Evolutionary conservation across 2,797 vertebrate genomes (phyloP).

Genomic region (Catostomus latipinnis): DNA sequence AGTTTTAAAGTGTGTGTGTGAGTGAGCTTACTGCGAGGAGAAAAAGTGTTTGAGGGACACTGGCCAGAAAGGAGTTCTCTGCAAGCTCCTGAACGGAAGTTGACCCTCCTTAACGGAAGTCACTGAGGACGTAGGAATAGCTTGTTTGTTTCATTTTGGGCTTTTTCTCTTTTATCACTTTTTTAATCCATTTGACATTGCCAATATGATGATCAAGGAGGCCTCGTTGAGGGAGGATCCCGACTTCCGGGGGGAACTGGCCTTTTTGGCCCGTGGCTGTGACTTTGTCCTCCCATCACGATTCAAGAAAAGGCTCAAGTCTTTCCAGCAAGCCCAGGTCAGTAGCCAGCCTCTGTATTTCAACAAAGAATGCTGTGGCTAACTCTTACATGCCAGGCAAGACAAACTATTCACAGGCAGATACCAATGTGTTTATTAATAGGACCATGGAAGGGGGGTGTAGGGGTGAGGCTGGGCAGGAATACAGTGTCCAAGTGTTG

Average conservation of each 20-base stretch:
- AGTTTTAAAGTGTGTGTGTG: conserved; percentile 53
- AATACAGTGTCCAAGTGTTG: conserved; percentile 89
- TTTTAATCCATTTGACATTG: conserved; percentile 46
- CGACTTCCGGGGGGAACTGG: conserved; percentile 96
- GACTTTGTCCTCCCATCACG: conserved; percentile 98
- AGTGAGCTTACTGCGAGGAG: conserved; percentile 34
- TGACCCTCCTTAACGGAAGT: conserved; percentile 38
- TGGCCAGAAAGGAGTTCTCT: conserved; percentile 37
- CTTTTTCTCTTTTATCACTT: conserved; percentile 35
- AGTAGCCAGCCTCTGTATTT: conserved; percentile 68
- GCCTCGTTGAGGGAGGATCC: conserved; percentile 94
- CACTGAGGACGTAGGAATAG: conserved; percentile 45
- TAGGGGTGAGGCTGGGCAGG: conserved; percentile 68
- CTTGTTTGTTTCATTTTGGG: conserved; percentile 32
- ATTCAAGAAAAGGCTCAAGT: conserved; percentile 98
- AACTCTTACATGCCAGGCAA: conserved; percentile 74
- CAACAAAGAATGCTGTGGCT: conserved; percentile 44
- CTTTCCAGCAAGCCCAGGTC: conserved; percentile 98
- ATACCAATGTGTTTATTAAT: conserved; percentile 94
- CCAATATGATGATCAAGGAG: conserved; percentile 98
- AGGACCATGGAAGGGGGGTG: conserved; percentile 69
- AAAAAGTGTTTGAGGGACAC: conserved; percentile 32
- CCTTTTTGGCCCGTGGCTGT: conserved; percentile 96
- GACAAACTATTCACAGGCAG: conserved; percentile 89
- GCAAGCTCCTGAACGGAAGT: conserved; percentile 46